Conservation (phyloP, 2,113 vertebrate species). For the Rostratula benghalensis region DNA sequence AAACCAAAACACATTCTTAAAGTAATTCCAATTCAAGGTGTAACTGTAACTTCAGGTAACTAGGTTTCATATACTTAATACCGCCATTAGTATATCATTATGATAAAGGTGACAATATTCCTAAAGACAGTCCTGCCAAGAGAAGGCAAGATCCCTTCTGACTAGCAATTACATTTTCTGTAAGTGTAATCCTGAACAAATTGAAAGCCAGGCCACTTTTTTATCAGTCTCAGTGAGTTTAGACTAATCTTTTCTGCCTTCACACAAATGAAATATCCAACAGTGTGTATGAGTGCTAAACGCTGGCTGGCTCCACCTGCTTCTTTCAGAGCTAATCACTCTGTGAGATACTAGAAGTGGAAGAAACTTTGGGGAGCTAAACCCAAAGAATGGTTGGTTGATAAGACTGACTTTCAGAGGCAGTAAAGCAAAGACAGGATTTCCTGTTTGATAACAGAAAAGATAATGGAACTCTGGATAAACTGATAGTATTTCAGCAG, state of each 20-base stretch:
- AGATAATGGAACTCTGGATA: slow-evolving; percentile 15
- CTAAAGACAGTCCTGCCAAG: neutral
- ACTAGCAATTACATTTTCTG: neutral
- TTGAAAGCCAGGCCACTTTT: neutral
- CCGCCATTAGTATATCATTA: too few relatives aligned
- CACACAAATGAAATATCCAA: neutral
- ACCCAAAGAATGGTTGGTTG: neutral
- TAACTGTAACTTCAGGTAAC: neutral
- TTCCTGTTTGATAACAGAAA: slow-evolving; percentile 32
- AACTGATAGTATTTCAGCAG: neutral
- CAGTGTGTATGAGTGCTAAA: neutral
- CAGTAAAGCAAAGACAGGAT: slow-evolving; percentile 39
- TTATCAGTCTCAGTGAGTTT: neutral
- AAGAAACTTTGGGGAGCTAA: slow-evolving; percentile 10
- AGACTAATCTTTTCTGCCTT: neutral
- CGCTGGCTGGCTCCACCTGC: neutral
- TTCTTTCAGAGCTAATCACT: neutral
- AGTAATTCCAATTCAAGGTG: neutral
- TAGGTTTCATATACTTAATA: neutral
- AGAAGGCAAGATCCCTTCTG: neutral
- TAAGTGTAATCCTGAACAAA: neutral
- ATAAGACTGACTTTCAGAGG: slow-evolving; percentile 21
- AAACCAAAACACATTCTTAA: neutral
- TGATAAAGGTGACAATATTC: neutral
- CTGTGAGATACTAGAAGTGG: slow-evolving; percentile 12